Percentiles rank a stretch among this genome's conserved stretches.
Conservation (phyloP, 1,140 invertebrate species). For the Schlechtendalia chinensis region DNA sequence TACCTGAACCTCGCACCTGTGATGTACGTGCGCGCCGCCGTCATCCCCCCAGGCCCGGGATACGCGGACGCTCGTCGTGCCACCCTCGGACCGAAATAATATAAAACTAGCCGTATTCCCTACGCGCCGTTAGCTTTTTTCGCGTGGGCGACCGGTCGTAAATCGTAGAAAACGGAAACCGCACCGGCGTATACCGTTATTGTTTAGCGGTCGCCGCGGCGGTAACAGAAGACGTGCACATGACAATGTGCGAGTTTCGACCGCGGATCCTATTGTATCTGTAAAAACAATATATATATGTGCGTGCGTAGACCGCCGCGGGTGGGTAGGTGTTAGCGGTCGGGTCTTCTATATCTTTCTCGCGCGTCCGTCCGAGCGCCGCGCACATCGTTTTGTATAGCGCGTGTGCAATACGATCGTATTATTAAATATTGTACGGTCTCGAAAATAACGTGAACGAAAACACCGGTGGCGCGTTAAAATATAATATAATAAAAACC, state of each 20-base stretch:
- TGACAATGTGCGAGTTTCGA: no score
- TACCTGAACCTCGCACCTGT: not conserved
- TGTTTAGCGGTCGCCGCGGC: not conserved
- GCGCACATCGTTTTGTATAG: no score
- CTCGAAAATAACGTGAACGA: not conserved
- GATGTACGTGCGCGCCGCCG: not conserved
- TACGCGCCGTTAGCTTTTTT: not conserved
- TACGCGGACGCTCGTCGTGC: no score
- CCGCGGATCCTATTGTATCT: no score
- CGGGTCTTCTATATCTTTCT: no score
- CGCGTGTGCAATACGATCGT: not conserved
- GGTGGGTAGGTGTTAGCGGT: no score
- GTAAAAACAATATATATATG: not conserved
- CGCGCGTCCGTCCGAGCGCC: no score
- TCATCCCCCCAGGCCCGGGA: no score
- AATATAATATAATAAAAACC: not conserved
- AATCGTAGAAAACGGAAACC: constrained; percentile 18
- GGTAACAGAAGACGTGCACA: not conserved
- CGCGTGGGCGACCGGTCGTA: not conserved
- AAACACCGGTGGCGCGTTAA: not conserved
- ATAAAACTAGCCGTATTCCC: no score
- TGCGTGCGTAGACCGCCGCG: no score
- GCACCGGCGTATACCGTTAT: not conserved
- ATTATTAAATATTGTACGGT: not conserved
- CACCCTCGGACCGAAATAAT: not conserved